Conservation (phyloP, 2,797 vertebrate genomes). For the Balearica regulorum region DNA sequence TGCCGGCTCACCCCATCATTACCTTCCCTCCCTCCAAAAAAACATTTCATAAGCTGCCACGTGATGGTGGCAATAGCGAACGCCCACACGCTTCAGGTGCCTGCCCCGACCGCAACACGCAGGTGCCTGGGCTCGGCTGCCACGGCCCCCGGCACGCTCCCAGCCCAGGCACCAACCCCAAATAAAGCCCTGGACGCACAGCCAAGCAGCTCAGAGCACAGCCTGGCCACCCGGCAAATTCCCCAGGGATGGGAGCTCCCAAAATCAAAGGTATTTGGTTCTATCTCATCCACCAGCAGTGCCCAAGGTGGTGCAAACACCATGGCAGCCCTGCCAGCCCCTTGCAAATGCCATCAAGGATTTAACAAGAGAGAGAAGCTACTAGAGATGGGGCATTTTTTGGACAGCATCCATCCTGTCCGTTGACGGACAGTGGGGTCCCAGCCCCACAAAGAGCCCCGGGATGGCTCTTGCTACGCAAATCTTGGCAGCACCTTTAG, state of each 20-base stretch:
- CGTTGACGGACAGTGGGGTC: neutral
- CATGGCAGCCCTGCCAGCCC: fast-evolving
- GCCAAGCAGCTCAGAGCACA: neutral
- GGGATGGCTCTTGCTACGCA: neutral
- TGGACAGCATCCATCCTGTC: neutral
- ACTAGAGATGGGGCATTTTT: neutral
- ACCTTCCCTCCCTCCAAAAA: slow-evolving; percentile 43
- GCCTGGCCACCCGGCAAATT: fast-evolving
- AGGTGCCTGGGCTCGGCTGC: neutral
- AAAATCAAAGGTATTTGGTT: neutral
- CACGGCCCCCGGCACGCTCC: neutral
- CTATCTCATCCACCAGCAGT: neutral
- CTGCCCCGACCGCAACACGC: slow-evolving; percentile 7
- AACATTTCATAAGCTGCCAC: slow-evolving; percentile 57
- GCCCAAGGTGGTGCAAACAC: neutral
- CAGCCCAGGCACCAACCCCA: neutral
- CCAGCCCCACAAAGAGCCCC: neutral
- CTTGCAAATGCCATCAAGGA: neutral
- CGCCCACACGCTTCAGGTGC: slow-evolving; percentile 34
- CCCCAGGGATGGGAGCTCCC: neutral
- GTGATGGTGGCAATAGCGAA: slow-evolving; percentile 32
- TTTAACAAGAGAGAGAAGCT: neutral
- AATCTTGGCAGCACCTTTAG: neutral
- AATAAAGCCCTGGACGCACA: neutral
- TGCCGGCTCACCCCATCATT: slow-evolving; percentile 54